phyloP scores from a whole-genome alignment of 2,888 invertebrate genomes.

The Nemapogon koenigi region DNA sequence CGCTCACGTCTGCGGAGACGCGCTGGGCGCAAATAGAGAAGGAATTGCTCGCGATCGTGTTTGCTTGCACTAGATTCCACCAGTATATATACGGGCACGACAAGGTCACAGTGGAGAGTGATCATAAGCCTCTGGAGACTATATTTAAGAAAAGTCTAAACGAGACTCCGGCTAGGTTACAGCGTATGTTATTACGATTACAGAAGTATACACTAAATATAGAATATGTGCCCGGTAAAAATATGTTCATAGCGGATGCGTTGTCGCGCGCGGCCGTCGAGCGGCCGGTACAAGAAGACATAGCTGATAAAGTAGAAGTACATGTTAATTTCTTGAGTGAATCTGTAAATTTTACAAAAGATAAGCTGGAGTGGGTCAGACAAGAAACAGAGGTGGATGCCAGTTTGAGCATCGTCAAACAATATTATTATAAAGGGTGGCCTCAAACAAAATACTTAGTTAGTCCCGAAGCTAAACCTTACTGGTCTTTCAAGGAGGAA shows the following conservation, averaged over 20 bases:
- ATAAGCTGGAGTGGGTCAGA: too few relatives aligned
- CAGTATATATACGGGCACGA: conserved; percentile 19
- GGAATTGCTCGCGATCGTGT: conserved; percentile 17
- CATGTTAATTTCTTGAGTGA: neutral
- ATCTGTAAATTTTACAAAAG: neutral
- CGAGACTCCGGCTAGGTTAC: conserved; percentile 20
- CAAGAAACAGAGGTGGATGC: too few relatives aligned
- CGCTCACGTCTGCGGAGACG: conserved; percentile 13
- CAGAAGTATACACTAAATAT: conserved; percentile 21
- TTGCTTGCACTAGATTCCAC: conserved; percentile 16
- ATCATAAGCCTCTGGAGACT: conserved; percentile 25
- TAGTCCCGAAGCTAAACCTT: neutral
- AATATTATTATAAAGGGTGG: conserved; percentile 2
- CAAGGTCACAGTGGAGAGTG: conserved; percentile 20
- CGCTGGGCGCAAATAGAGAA: conserved; percentile 17
- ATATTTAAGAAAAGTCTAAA: conserved; percentile 22
- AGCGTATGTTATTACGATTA: conserved; percentile 22
- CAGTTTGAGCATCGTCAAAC: too few relatives aligned
- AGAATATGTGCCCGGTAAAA: conserved; percentile 21
- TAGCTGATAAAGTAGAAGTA: neutral
- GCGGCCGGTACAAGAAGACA: conserved; percentile 9
- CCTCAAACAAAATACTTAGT: neutral
- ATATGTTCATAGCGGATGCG: conserved; percentile 23
- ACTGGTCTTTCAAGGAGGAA: neutral
- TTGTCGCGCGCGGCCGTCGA: conserved; percentile 20